Evolutionary conservation across 2,113 vertebrate species (phyloP).

Genomic region (Abramis brama): DNA sequence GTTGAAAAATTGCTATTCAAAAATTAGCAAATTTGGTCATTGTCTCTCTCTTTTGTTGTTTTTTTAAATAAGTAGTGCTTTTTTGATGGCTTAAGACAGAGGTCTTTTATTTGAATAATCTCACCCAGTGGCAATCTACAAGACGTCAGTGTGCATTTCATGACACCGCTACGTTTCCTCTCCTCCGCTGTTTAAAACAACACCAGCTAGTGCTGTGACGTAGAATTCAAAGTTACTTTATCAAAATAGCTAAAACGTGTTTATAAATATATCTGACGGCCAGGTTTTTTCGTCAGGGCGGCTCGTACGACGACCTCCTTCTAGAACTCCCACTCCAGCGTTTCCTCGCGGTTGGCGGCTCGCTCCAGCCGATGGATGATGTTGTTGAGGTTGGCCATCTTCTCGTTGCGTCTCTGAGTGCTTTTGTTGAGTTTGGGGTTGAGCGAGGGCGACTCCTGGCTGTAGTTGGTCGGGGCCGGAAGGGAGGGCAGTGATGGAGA

Average conservation of each 20-base stretch:
- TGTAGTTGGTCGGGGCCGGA: constrained; percentile 58
- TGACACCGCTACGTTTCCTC: constrained; percentile 84
- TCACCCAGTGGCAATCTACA: constrained; percentile 99
- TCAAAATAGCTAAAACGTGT: constrained; percentile 95
- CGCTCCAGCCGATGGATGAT: constrained; percentile 96
- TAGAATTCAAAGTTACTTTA: constrained; percentile 96
- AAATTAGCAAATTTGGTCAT: constrained; percentile 89
- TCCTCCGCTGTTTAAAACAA: constrained; percentile 85
- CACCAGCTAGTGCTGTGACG: constrained; percentile 91
- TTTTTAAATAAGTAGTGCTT: constrained; percentile 89
- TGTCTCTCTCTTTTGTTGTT: constrained; percentile 71
- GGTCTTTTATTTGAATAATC: constrained; percentile 89
- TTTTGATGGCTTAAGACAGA: constrained; percentile 95
- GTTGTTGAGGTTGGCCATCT: constrained; percentile 99
- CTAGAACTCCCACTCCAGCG: constrained; percentile 97
- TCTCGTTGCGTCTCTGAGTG: constrained; percentile 93
- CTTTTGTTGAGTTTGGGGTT: constrained; percentile 85
- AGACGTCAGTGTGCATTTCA: constrained; percentile 93
- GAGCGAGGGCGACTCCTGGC: constrained; percentile 68
- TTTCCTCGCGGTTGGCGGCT: constrained; percentile 94
- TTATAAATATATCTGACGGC: constrained; percentile 91
- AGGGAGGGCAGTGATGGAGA: constrained; percentile 82
- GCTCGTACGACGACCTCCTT: background rate
- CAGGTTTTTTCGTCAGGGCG: no score
- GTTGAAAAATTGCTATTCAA: constrained; percentile 78